A percentile compares a stretch with the other conserved stretches of the same genome.
Conservation (phyloP, 2,113 vertebrate genomes). For the Varanus salvator region DNA sequence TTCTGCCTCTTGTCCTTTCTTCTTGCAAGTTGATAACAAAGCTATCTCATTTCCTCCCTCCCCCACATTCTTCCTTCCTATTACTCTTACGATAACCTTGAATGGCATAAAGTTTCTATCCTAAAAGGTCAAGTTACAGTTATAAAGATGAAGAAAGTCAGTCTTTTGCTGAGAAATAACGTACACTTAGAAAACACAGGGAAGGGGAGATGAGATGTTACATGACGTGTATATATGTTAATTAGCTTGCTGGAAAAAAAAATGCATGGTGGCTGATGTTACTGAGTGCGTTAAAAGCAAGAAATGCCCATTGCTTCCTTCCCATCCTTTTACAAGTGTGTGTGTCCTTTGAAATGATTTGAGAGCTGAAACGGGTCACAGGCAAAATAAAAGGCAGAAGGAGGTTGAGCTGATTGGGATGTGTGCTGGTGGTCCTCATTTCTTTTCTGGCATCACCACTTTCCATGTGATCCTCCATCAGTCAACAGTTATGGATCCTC, state of each 20-base stretch:
- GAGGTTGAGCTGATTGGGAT: not conserved
- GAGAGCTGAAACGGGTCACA: not conserved
- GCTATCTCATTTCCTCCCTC: not conserved
- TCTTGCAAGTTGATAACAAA: not conserved
- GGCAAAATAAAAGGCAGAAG: not conserved
- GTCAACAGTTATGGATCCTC: not conserved
- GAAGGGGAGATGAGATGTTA: not conserved
- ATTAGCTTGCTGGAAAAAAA: not conserved
- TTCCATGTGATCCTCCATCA: not conserved
- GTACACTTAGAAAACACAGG: not conserved
- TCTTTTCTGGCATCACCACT: not conserved
- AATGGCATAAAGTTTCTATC: not conserved
- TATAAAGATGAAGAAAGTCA: not conserved
- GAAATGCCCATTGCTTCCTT: conserved; percentile 10
- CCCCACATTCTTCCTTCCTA: not conserved
- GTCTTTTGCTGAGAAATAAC: not conserved
- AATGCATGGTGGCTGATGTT: not conserved
- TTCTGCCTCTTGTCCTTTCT: not conserved
- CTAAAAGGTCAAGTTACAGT: not conserved
- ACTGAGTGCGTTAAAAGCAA: conserved; percentile 5
- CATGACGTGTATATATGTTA: not conserved
- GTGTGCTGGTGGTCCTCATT: not conserved
- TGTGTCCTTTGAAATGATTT: not conserved
- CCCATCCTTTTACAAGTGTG: not conserved
- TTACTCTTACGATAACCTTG: not conserved